Evolutionary conservation across 2,797 vertebrate genomes (phyloP).

Genomic region (Sebastes flavidus): DNA sequence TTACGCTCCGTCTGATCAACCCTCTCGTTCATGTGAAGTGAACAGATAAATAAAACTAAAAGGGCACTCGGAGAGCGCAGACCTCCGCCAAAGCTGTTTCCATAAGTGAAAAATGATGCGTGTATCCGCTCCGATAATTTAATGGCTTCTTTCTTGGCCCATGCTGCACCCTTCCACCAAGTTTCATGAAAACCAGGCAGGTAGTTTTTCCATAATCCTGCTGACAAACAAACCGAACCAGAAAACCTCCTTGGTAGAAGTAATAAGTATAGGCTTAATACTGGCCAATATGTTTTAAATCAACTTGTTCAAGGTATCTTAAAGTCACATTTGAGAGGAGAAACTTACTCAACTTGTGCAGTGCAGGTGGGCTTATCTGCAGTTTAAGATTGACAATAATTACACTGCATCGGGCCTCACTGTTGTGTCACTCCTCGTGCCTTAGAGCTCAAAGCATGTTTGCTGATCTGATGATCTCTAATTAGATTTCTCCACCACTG

Average conservation of each 20-base stretch:
- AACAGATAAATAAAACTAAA: not conserved
- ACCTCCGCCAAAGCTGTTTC: not conserved
- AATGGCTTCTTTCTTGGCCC: not conserved
- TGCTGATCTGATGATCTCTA: slow-evolving; percentile 75
- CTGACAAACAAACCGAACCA: not conserved
- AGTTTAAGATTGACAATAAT: slow-evolving; percentile 37
- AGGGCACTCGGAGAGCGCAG: not conserved
- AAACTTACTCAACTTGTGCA: not conserved
- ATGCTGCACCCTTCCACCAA: not conserved
- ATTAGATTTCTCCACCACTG: slow-evolving; percentile 73
- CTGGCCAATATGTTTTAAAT: not conserved
- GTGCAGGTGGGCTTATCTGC: slow-evolving; percentile 18
- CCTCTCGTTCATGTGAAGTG: not conserved
- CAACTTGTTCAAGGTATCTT: not conserved
- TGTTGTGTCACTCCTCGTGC: slow-evolving; percentile 60
- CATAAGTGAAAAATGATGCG: not conserved
- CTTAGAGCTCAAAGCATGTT: slow-evolving; percentile 59
- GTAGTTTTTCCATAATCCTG: not conserved
- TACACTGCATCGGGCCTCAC: slow-evolving; percentile 35
- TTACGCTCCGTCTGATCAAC: not conserved
- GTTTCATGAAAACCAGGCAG: not conserved
- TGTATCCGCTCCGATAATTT: not conserved
- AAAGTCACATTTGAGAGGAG: not conserved
- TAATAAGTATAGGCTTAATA: not conserved
- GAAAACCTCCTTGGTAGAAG: not conserved